Base-by-base conservation (phyloP, 2,797 vertebrate species). In the Podarcis siculus region DNA sequence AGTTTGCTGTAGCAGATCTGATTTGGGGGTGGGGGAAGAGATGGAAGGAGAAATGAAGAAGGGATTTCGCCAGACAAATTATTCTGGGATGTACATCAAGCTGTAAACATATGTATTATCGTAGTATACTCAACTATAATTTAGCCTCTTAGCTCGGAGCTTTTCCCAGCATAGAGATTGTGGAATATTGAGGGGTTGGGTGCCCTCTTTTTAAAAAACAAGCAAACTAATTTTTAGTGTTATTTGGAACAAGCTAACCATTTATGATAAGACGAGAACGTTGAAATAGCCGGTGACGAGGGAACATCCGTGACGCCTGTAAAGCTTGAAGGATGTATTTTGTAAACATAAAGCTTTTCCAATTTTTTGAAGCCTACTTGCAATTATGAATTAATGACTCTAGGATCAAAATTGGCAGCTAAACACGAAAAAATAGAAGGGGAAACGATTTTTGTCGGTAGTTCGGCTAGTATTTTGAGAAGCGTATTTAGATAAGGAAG, bases 1-100 rank as follows among this genome's bases (percentile, higher is more conserved):
- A 67, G 90, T 91, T 7, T 85, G 90, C 92, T 90, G 8, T 23
- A 55, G 73, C 9, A 39, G 87, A n/a, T 82, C 66, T 66, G 42
- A 69, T 45, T 85, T 79, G 64, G 69, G 35, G 55, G 30, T 15
- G 49, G 49, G 49, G 49, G 49, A 55, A 49, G 49, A 49, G 49
- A 15, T 49, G 13, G 49, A 49, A 66, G 32, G 7, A 69, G 21
- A 9, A 75, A 86, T 81, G 39, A 21, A 77, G n/a, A 15, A 82
- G 87, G 71, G 6, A 15, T 80, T 45, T 55, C 49, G 64, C 42
- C 42, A 67, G 80, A 12, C 83, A 77, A 39, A 13, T 55, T 55
- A 55, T 13, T 55, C 49, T 55, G 49, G 49, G 13, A 55, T 55
- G 49, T 85, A 91, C 84, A 45, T 92, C 82, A 76, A 83, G 25